Evolutionary conservation across 2,888 invertebrate genomes (phyloP), one percentile per base, ranked within the genome.

Genomic region (Deladenus siricidicola): DNA sequence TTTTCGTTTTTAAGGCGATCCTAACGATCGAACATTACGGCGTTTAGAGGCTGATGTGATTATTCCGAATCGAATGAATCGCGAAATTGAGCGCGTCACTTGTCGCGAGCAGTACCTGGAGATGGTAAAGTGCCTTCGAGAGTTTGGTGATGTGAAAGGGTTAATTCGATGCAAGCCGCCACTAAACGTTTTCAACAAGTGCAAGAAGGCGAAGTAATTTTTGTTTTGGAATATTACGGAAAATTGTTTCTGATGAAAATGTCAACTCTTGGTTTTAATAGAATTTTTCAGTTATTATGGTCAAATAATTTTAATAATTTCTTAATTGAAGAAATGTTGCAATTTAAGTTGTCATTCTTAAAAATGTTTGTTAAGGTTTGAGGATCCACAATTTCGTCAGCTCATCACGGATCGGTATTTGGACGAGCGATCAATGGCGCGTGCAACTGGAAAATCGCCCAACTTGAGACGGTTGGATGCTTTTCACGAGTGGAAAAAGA

Each of bases 41-140:
- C 89, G 86, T 83, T 89, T 93, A 2, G 96, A 96, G 81, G 81
- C 81, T 23, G 89, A 92, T 78, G 86, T 94, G 21, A 79, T 92
- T 68, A 88, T 96, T 78, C 89, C 92, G 0, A 88, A 90, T 80
- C 85, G 88, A 74, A 87, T 94, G 84, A 84, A 92, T 69, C 88
- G 89, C 26, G 86, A 85, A 71, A 88, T 90, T 0, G 88, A 86
- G 79, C 78, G 76, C 17, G 87, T 88, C 74, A 89, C 90, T 80
- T 94, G 94, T 80, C 66, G 68, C 6, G 17, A 19, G 8, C 23
- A 34, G 3, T 56, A 56, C 64, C 53, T 56, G 70, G 74, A 66
- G 43, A 65, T 76, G 17, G 65, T 75, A 17, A 62, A 66, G 19
- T 77, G 77, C 59, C 68, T 78, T 58, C 67, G 71, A 34, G 63